Evolutionary conservation across 1,140 invertebrate genomes (phyloP), one percentile per base, ranked within the genome.

Genomic region (Zaprionus kolodkinae): DNA sequence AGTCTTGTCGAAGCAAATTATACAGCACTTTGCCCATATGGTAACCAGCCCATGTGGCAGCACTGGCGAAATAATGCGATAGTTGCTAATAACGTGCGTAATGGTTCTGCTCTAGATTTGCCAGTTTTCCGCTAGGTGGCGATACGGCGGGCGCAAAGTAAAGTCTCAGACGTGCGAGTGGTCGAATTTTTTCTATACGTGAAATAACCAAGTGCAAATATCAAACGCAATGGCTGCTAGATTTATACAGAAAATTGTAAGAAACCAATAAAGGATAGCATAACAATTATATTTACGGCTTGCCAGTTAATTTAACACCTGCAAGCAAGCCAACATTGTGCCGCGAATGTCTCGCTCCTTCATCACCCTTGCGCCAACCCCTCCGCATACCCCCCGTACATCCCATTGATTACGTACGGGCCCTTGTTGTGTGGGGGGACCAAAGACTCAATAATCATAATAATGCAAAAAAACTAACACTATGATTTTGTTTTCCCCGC

Each of bases 201-300:
- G 76, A 76, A 81, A 80, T 61, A 63, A 85, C 64, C 74, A 75
- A 89, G 85, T 88, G 84, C 78, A 89, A 78, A 78, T 59, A 76
- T 61, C 56, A 68, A 65, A 81, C 69, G 61, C 70, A 81, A 92
- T 92, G 91, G 91, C 91, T 86, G 91, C 91, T 91, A 88, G 91
- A 92, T 92, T 92, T 52, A 91, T 92, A 89, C 84, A 92, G 78
- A 91, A 81, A 85, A 92, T 92, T 92, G 91, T 92, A 92, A 92
- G 91, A 69, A 81, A 43, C 43, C 54, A 54, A 65, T 36, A 67
- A 68, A 55, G 67, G 80, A 68, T 66, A 55, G 55, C 55, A 50
- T 43, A 60, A 62, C n/a, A 57, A 55, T 62, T 67, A 48, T 61
- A 57, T 56, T 45, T 17, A 67, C 25, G 56, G 43, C 12, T 54